Evolutionary conservation across 2,888 invertebrate species (phyloP).

Genomic region (Noctua fimbriata): DNA sequence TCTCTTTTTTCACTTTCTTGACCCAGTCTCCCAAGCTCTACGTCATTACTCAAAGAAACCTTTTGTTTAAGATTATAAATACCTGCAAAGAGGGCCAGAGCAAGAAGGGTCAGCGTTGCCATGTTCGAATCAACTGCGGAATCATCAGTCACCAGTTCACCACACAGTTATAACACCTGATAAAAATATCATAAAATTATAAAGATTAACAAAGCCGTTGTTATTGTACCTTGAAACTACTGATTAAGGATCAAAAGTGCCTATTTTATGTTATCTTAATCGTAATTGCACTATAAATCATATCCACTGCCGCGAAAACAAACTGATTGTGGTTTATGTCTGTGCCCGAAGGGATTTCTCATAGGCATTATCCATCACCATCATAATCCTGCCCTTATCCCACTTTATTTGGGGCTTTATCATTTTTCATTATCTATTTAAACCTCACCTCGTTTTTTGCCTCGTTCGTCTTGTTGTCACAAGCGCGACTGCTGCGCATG

Average conservation of each 20-base stretch:
- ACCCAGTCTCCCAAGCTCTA: neutral
- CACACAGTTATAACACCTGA: constrained; percentile 14
- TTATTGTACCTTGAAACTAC: constrained; percentile 5
- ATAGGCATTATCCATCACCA: neutral
- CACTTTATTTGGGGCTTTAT: too few relatives aligned
- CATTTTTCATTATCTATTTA: too few relatives aligned
- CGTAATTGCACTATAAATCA: constrained; percentile 11
- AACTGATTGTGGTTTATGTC: neutral
- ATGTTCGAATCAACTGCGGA: constrained; percentile 35
- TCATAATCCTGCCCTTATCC: too few relatives aligned
- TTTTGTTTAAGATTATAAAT: constrained; percentile 21
- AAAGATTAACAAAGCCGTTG: constrained; percentile 34
- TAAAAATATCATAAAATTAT: constrained; percentile 38
- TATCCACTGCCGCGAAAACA: neutral
- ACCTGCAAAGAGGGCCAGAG: constrained; percentile 50
- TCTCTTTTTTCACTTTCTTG: neutral
- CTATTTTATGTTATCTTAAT: constrained; percentile 12
- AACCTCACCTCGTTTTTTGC: too few relatives aligned
- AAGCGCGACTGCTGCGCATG: too few relatives aligned
- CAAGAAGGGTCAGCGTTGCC: constrained; percentile 38
- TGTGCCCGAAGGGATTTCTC: neutral
- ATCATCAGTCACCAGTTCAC: neutral
- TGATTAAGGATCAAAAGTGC: constrained; percentile 31
- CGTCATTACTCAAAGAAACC: too few relatives aligned
- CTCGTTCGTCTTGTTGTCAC: too few relatives aligned